Evolutionary conservation across 2,113 vertebrate genomes (phyloP), one percentile per base, ranked within the genome.

Genomic region (Pomatostomus ruficeps): DNA sequence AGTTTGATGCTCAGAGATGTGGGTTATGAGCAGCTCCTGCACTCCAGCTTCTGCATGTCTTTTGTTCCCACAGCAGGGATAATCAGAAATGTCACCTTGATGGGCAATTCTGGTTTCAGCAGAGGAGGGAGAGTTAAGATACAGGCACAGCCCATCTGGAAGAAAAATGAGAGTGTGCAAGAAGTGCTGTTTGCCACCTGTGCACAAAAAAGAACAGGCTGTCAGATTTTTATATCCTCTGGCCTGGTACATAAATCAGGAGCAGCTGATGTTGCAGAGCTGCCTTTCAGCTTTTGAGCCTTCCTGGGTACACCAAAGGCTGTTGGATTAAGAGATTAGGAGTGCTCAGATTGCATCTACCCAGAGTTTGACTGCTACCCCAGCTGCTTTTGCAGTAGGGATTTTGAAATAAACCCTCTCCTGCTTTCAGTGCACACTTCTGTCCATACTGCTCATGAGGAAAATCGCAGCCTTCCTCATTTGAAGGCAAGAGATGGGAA

Each of bases 401-500:
- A 85, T 88, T 89, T n/a, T 22, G 26, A 20, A 63, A 67, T 11
- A 16, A 91, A 70, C 29, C 4, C 11, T 17, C 11, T 17, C 11
- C 48, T 35, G 33, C 14, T 62, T 40, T 62, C 43, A 68, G 24
- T 7, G 8, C 24, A 36, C 18, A 1, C 2, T 57, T 61, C 11
- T 31, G n/a, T 17, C 48, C 46, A 3, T 8, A 12, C 15, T 33
- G 24, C 29, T 57, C 38, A 15, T 0, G 0, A 68, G 57, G 51
- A 74, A 66, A 80, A 66, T 45, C 10, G 24, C 49, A 80, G 25
- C 15, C 26, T 46, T 77, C n/a, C 48, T 76, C 7, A 45, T 9
- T 13, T 51, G 54, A 51, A 61, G 51, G 28, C 20, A 73, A 57
- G 46, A 40, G 26, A 8, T 54, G 26, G 52, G 29, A 75, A 75